Evolutionary conservation across 2,113 vertebrate genomes (phyloP).

Genomic region (Zapornia atra): DNA sequence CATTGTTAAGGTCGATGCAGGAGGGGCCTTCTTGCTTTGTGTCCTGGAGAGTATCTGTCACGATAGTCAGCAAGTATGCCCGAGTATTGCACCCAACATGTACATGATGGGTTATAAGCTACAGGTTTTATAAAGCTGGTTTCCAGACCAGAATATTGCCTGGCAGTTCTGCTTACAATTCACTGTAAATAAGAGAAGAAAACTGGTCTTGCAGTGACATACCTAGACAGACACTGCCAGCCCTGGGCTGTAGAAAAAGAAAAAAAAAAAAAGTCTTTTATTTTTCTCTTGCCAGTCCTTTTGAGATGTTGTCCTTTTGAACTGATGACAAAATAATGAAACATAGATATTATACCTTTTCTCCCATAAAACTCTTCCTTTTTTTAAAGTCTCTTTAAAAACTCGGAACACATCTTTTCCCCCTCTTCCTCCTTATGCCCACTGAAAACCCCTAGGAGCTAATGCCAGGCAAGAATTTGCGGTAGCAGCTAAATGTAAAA

Average conservation of each 20-base stretch:
- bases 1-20: not conserved
- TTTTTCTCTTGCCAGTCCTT: not conserved
- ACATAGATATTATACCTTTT: not conserved
- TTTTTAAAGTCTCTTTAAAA: not conserved
- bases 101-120: not conserved
- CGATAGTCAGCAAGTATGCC: not conserved
- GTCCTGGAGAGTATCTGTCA: not conserved
- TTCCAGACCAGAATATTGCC: not conserved
- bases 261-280: not conserved
- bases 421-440: not conserved
- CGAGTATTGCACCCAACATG: not conserved
- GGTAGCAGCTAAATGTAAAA: not conserved
- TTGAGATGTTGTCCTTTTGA: not conserved
- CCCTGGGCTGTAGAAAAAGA: not conserved
- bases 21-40: not conserved
- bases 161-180: not conserved
- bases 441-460: not conserved
- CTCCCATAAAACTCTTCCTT: not conserved
- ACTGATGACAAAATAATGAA: not conserved
- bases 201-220: not conserved
- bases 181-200: not conserved
- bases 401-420: not conserved
- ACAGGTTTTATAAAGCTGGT: not conserved
- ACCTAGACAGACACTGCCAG: not conserved
- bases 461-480: not conserved